Base-by-base conservation (phyloP, 2,113 vertebrate genomes). In the Rutilus rutilus region DNA sequence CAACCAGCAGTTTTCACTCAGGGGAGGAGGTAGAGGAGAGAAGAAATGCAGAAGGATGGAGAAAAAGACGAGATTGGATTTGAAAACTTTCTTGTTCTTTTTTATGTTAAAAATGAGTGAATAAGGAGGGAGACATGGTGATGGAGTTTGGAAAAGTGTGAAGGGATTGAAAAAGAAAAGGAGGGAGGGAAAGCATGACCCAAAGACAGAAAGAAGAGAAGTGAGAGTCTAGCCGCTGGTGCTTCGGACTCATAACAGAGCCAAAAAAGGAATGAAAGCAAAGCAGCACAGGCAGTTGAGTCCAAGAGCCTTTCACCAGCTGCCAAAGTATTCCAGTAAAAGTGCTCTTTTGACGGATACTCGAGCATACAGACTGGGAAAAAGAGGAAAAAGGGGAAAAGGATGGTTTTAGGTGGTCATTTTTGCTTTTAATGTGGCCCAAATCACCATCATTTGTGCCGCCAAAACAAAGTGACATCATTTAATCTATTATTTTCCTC, bases 241-340 rank as follows among this genome's bases (percentile, higher is more conserved):
- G 85, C 67, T 83, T 86, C 5, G 7, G 65, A 81, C 85, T 23
- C 59, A 92, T 87, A 94, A 92, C 93, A 94, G 90, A 83, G 92
- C 94, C 94, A 94, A 94, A 95, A 94, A 94, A 94, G 94, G 94
- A 94, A 92, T 90, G 82, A 93, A 93, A 92, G 89, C 30, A 92
- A 91, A 93, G 87, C 8, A 86, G 90, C 86, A 86, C 79, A 2
- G 85, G 89, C 90, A 54, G 50, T 89, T 27, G 89, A 82, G 76
- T 89, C 71, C 50, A 25, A 87, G 87, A 86, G 83, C 12, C 85
- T 89, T 86, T 88, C 85, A 30, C 30, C n/a, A 83, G 90, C 90
- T 92, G 93, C 93, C 93, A 94, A 93, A 93, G 89, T 92, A 92
- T 95, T 95, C 93, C 93, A 93, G 92, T 93, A 94, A 94, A 94